A percentile compares a stretch with the other conserved stretches of the same genome.
Evolutionary conservation across 2,797 vertebrate genomes (phyloP).

Genomic region (Nasua narica): DNA sequence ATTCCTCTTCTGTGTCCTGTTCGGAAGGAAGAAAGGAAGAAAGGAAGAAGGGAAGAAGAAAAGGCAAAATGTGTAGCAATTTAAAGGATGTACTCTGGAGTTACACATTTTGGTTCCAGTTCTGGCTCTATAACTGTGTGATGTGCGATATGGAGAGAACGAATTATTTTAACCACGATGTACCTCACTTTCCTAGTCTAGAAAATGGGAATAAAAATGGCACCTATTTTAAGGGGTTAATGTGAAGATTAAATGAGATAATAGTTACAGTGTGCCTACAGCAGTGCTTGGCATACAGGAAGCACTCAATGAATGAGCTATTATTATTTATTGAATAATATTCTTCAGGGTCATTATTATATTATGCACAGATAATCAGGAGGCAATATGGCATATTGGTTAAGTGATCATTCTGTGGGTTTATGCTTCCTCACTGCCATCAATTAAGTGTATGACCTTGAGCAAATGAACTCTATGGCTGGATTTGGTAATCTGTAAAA

Average conservation of each 20-base stretch:
- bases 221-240: background rate
- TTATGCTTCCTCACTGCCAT: background rate
- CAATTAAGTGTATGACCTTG: background rate
- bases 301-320: background rate
- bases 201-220: background rate
- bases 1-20: background rate
- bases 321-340: background rate
- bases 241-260: background rate
- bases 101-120: background rate
- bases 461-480: background rate
- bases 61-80: background rate
- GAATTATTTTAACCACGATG: background rate
- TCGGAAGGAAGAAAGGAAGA: background rate
- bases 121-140: background rate
- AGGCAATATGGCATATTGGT: background rate
- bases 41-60: background rate
- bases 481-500: background rate
- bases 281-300: background rate
- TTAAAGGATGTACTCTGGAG: background rate
- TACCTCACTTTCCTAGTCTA: background rate
- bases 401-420: background rate
- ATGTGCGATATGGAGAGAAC: background rate
- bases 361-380: background rate
- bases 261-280: background rate
- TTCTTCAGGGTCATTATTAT: background rate